Base-by-base conservation (phyloP, 1,140 invertebrate genomes). In the Leguminivora glycinivorella region DNA sequence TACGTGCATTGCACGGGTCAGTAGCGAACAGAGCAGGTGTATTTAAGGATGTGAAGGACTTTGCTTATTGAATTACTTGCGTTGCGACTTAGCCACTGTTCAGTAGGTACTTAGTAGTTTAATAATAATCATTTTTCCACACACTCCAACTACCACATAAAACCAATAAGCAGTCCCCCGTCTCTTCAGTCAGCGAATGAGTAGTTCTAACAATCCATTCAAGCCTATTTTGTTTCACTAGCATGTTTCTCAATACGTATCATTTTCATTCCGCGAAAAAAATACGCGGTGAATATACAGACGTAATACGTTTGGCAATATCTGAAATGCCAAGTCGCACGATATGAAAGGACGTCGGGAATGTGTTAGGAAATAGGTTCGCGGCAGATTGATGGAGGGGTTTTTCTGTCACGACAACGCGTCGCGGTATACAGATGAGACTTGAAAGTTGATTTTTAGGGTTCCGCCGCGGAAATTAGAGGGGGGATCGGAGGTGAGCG, bases 381-480 rank as follows among this genome's bases (percentile, higher is more conserved):
- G 72, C 76, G 74, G 75, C 72, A 78, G 84, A 86, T 84, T 86
- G 83, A 84, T 86, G 73, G 83, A 82, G 80, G 81, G 84, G 78
- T 81, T 85, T 83, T 78, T 80, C 72, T 77, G 83, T 85, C 82
- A 80, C 73, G 74, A 79, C 78, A 78, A 76, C 79, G 76, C 75
- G 74, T 76, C 71, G 58, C 26, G 73, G 67, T 69, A 68, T 70
- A 72, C 70, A 75, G 67, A 78, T 74, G 80, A 76, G 71, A 73
- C 74, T 72, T 71, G 72, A 73, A 73, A 73, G 75, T 78, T 81
- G 60, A 66, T 72, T 47, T 73, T 69, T 75, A 68, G 24, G 38
- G 60, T 56, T 69, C 58, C 58, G 58, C 29, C 26, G 29, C 7
- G 25, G 58, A 63, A 63, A 17, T 26, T 9, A 43, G 58, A 29